A percentile compares a stretch with the other conserved stretches of the same genome.
These are phyloP conservation scores for Trichopria drosophilae DNA, from an alignment of 2,888 invertebrate species.

Conservation along the genomic window DNA sequence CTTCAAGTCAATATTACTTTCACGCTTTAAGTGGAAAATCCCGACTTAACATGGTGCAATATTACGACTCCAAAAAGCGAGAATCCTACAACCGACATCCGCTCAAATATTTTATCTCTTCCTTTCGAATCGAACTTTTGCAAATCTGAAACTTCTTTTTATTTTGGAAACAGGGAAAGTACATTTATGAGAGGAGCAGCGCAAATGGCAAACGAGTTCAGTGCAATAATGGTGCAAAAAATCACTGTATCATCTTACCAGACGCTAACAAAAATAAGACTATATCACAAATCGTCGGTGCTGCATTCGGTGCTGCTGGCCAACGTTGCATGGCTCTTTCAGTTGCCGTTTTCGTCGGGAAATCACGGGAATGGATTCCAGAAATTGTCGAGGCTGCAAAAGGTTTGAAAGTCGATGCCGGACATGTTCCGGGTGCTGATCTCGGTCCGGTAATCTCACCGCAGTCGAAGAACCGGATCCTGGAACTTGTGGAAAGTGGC, in stretches of 20 bases:
- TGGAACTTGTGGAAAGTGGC: constrained; percentile 78
- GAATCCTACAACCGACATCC: no score
- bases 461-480: constrained; percentile 83
- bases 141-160: no score
- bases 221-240: constrained; percentile 99
- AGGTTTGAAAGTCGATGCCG: constrained; percentile 88
- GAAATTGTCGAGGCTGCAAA: constrained; percentile 83
- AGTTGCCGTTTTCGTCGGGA: constrained; percentile 86
- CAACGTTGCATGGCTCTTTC: constrained; percentile 99
- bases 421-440: constrained; percentile 78
- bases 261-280: constrained; percentile 98
- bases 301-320: constrained; percentile 98
- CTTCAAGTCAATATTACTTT: no score
- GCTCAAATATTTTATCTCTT: background rate
- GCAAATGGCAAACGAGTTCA: constrained; percentile 94
- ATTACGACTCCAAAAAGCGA: no score
- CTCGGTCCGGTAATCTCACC: constrained; percentile 94
- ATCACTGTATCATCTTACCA: constrained; percentile 95
- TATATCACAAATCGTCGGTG: constrained; percentile 87
- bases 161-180: constrained; percentile 68
- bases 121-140: background rate
- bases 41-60: no score
- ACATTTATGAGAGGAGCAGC: constrained; percentile 91
- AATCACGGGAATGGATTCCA: constrained; percentile 86
- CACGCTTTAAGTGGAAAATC: no score